Conservation (phyloP, 2,797 vertebrate genomes). For the Cyprinodon diabolis region DNA sequence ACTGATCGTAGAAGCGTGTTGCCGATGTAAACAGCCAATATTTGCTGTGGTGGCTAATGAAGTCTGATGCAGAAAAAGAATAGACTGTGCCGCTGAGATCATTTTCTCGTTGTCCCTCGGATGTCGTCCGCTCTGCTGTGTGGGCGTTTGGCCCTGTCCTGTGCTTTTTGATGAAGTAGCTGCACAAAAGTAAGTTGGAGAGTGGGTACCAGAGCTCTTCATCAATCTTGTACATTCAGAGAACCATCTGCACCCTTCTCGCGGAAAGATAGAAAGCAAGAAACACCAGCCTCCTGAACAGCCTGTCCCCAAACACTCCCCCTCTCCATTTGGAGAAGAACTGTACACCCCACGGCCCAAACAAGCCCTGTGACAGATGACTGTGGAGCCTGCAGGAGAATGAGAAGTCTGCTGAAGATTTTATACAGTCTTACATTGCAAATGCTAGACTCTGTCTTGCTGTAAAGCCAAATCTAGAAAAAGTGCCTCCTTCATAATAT, state of each 20-base stretch:
- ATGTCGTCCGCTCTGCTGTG: constrained; percentile 41
- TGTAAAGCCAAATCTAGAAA: neutral
- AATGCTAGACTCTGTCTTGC: neutral
- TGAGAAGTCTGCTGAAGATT: neutral
- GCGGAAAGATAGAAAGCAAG: neutral
- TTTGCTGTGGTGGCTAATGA: constrained; percentile 1
- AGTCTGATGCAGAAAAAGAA: constrained; percentile 25
- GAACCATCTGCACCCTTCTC: constrained; percentile 48
- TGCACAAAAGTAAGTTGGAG: constrained; percentile 34
- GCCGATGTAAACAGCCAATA: constrained; percentile 1
- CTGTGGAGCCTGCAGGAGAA: constrained; percentile 2
- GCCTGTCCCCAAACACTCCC: constrained; percentile 43
- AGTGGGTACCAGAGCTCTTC: constrained; percentile 13
- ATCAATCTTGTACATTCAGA: constrained; percentile 57
- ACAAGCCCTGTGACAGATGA: constrained; percentile 16
- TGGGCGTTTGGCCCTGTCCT: constrained; percentile 57
- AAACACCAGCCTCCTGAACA: constrained; percentile 51
- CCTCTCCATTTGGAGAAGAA: constrained; percentile 42
- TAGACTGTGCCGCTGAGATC: constrained; percentile 20
- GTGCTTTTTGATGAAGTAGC: constrained; percentile 62
- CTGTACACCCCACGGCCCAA: neutral
- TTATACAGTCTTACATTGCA: constrained; percentile 9
- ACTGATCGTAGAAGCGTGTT: neutral
- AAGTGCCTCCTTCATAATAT: neutral
- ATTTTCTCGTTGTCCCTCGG: constrained; percentile 27